Evolutionary conservation across 2,797 vertebrate species (phyloP), one percentile per base, ranked within the genome.

Genomic region (Leucoraja ocellata): DNA sequence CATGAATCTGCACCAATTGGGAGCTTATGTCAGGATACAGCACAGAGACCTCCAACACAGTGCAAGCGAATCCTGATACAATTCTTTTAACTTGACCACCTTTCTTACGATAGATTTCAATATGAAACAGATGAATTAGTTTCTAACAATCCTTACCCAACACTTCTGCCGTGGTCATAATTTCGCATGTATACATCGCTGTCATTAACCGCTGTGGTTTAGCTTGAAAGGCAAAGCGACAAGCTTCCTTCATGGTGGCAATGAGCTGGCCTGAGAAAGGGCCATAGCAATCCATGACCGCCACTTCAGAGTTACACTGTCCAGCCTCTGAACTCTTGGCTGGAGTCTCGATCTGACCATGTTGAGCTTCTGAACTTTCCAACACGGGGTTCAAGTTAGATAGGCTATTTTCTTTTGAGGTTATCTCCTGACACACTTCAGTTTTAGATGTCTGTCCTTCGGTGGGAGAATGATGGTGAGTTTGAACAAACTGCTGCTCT

Each of bases 101-200:
- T 61, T 93, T 18, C 77, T 88, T 94, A 83, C 94, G 80, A 71
- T 94, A 93, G 94, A 93, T 94, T 93, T 77, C 84, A 94, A 68
- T 93, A 94, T 58, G 81, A 91, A 93, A 81, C 92, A 79, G 79
- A 68, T 93, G 93, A 79, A 93, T 94, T 93, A 71, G 81, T 13
- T 93, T 93, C 16, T 90, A 21, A 21, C n/a, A 68, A 46, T 13
- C 93, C 98, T 98, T 96, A 99, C 98, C 99, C 4, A 99, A 95
- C 65, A 99, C 98, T 10, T 99, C 99, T 0, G 97, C 97, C 0
- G 98, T 99, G 92, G 99, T 97, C 97, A 99, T 98, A 94, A 99
- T 98, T 93, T 99, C 98, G 74, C 99, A 99, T 0, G 98, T 99
- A 94, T 99, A 99, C 98, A 99, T 99, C 0, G 99, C 98, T 0